Evolutionary conservation across 2,797 vertebrate species (phyloP).

Genomic region (Neolamprologus multifasciatus): DNA sequence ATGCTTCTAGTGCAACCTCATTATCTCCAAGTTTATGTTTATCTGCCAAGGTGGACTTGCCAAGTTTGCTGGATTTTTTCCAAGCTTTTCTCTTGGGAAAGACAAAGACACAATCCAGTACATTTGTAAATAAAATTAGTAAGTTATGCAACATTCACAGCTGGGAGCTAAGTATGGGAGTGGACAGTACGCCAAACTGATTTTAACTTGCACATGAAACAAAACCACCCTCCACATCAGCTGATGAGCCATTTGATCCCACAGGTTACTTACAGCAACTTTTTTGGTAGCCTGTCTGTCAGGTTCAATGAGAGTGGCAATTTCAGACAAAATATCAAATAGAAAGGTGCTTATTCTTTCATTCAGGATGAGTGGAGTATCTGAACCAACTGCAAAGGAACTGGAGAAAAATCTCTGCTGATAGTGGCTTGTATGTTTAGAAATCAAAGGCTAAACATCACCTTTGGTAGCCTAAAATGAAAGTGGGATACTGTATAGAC

Average conservation of each 20-base stretch:
- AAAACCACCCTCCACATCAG: neutral
- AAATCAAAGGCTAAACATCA: neutral
- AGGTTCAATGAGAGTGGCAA: neutral
- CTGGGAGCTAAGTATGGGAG: neutral
- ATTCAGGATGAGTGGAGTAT: neutral
- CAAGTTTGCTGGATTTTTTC: constrained; percentile 14
- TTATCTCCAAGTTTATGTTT: constrained; percentile 45
- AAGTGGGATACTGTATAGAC: neutral
- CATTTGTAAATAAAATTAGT: neutral
- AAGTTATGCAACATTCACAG: neutral
- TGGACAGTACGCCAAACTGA: neutral
- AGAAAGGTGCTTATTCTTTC: neutral
- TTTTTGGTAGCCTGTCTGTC: neutral
- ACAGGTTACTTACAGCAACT: neutral
- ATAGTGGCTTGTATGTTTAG: neutral
- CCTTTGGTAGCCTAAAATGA: neutral
- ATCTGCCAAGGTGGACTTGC: constrained; percentile 29
- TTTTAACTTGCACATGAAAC: neutral
- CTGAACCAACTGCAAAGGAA: neutral
- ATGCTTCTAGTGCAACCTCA: constrained; percentile 46
- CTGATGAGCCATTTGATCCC: neutral
- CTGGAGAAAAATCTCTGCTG: neutral
- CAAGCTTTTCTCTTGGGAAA: constrained; percentile 7
- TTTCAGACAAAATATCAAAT: neutral
- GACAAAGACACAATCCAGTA: neutral